Conservation (phyloP, 1,140 invertebrate genomes). For the Plutomurus gul region DNA sequence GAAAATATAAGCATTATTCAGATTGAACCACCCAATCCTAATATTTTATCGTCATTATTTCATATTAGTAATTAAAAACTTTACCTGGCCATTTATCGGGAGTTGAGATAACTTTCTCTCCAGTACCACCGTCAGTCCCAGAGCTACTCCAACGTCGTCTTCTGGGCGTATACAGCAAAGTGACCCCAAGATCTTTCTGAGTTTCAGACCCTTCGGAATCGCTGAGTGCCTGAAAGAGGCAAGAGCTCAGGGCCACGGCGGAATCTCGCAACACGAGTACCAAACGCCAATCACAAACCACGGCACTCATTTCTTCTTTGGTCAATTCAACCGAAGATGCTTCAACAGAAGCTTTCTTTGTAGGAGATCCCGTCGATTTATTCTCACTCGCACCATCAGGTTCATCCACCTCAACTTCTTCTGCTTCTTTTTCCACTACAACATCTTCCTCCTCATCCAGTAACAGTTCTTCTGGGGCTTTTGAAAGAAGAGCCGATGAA, state of each 20-base stretch:
- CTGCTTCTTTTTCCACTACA: background rate
- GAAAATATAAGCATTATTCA: background rate
- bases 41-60: background rate
- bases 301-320: constrained; percentile 39
- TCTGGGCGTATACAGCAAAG: constrained; percentile 55
- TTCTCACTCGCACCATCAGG: background rate
- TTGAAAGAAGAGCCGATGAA: background rate
- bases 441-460: background rate
- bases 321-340: background rate
- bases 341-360: background rate
- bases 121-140: constrained; percentile 36
- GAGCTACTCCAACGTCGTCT: constrained; percentile 50
- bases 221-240: constrained; percentile 97
- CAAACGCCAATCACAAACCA: constrained; percentile 57
- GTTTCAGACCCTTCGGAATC: constrained; percentile 74
- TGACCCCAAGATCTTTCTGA: constrained; percentile 52
- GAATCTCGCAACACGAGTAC: constrained; percentile 88
- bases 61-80: background rate
- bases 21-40: too few relatives aligned
- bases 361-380: background rate
- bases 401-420: background rate
- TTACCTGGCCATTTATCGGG: constrained; percentile 74
- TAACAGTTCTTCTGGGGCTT: background rate
- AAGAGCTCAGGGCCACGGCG: constrained; percentile 91
- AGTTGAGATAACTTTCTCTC: constrained; percentile 61